phyloP scores from a whole-genome alignment of 2,888 invertebrate genomes.

The Mythimna impura region DNA sequence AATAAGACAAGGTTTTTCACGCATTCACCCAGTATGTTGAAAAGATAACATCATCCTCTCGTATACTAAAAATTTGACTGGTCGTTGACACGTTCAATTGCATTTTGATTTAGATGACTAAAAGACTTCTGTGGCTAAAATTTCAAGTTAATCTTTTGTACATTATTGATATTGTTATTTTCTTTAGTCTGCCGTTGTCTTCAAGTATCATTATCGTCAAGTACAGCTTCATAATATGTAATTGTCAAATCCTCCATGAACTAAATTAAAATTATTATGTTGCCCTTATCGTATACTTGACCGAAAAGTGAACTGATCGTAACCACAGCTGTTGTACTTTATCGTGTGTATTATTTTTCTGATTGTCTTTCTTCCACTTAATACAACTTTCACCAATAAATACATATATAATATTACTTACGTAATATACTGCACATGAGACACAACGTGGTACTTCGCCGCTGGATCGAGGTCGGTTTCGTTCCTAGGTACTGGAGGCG shows the following conservation, averaged over 20 bases:
- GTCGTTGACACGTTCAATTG: background rate
- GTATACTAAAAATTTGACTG: background rate
- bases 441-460: slow-evolving; percentile 94
- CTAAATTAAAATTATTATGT: background rate
- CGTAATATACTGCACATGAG: slow-evolving; percentile 93
- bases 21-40: background rate
- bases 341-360: slow-evolving; percentile 5
- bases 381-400: slow-evolving; percentile 21
- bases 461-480: slow-evolving; percentile 94
- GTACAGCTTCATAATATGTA: background rate
- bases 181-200: background rate
- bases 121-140: background rate
- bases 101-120: background rate
- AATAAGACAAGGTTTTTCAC: background rate
- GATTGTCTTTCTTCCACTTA: background rate
- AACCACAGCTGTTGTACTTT: background rate
- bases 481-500: slow-evolving; percentile 91
- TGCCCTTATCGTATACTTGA: background rate
- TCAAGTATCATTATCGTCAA: background rate
- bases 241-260: background rate
- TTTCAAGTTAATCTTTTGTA: background rate
- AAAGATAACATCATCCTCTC: background rate
- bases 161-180: background rate
- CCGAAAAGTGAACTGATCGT: background rate
- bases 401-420: slow-evolving; percentile 69